Conservation (phyloP, 2,888 invertebrate species). For the Cotesia congregata region DNA sequence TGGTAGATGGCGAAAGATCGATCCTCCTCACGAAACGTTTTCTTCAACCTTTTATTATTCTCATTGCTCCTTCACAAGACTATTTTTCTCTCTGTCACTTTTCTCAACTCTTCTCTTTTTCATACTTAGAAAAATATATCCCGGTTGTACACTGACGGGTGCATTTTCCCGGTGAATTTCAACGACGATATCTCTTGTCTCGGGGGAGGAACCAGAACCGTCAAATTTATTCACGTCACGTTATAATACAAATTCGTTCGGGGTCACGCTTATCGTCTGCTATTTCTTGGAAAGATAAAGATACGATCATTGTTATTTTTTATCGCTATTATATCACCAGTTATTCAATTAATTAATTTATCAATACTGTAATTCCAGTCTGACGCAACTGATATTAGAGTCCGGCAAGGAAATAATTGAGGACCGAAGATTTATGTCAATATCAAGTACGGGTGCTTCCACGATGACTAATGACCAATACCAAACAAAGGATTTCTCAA, state of each 20-base stretch:
- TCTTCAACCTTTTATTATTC: conserved; percentile 21
- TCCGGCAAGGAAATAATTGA: neutral
- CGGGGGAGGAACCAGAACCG: conserved; percentile 9
- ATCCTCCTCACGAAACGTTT: conserved; percentile 36
- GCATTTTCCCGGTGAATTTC: conserved; percentile 40
- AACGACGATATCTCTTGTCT: conserved; percentile 40
- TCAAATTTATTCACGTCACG: conserved; percentile 45
- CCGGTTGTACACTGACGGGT: conserved; percentile 25
- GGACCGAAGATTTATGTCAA: neutral
- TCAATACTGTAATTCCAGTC: neutral
- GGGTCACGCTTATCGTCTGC: conserved; percentile 19
- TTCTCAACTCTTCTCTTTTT: conserved; percentile 16
- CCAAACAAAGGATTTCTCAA: conserved; percentile 5
- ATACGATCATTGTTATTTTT: neutral
- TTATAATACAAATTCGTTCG: conserved; percentile 43
- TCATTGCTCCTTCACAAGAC: neutral
- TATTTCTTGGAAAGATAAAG: neutral
- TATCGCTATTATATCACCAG: neutral
- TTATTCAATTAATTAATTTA: neutral
- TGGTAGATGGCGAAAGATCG: conserved; percentile 43
- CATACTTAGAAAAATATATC: conserved; percentile 26
- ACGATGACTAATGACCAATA: conserved; percentile 9
- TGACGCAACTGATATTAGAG: no score
- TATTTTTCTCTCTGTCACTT: conserved; percentile 26
- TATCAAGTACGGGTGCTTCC: neutral